Percentiles rank a stretch among this genome's conserved stretches.
These are phyloP conservation scores for Manis pentadactyla DNA, from an alignment of 2,797 vertebrate genomes.

Conservation along the genomic window DNA sequence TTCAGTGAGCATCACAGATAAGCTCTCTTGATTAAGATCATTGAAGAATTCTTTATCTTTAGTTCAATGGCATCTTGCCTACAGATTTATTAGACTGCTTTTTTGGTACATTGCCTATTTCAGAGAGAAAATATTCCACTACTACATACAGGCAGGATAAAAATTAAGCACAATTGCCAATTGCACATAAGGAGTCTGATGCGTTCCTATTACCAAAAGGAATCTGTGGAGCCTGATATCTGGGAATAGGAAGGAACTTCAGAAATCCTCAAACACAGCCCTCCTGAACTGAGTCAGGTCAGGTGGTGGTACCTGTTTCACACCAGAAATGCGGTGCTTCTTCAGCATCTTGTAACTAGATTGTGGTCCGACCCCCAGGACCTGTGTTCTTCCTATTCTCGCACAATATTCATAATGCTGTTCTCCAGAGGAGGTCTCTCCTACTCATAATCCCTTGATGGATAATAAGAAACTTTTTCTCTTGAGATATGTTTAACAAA, in stretches of 20 bases:
- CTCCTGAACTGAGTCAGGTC: neutral
- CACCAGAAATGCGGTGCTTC: neutral
- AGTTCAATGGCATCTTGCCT: slow-evolving; percentile 67
- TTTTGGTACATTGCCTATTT: slow-evolving; percentile 66
- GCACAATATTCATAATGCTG: neutral
- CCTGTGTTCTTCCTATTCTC: neutral
- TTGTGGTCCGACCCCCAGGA: neutral
- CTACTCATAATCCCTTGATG: neutral
- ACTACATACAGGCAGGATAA: slow-evolving; percentile 27
- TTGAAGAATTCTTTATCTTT: slow-evolving; percentile 71
- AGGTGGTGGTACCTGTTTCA: neutral
- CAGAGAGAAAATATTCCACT: slow-evolving; percentile 58
- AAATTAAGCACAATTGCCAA: slow-evolving; percentile 55
- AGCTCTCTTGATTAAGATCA: slow-evolving; percentile 76
- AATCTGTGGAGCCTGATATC: slow-evolving; percentile 5
- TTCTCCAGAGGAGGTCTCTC: neutral
- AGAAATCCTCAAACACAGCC: neutral
- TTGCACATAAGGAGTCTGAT: slow-evolving; percentile 49
- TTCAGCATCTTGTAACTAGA: neutral
- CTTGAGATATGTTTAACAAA: neutral
- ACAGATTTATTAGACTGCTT: slow-evolving; percentile 70
- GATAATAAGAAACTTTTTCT: neutral
- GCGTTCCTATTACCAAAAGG: neutral
- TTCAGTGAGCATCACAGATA: slow-evolving; percentile 68
- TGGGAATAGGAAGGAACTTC: slow-evolving; percentile 1